phyloP scores from a whole-genome alignment of 35 echinoderm and acorn worm species.

The Hemicentrotus pulcherrimus region DNA sequence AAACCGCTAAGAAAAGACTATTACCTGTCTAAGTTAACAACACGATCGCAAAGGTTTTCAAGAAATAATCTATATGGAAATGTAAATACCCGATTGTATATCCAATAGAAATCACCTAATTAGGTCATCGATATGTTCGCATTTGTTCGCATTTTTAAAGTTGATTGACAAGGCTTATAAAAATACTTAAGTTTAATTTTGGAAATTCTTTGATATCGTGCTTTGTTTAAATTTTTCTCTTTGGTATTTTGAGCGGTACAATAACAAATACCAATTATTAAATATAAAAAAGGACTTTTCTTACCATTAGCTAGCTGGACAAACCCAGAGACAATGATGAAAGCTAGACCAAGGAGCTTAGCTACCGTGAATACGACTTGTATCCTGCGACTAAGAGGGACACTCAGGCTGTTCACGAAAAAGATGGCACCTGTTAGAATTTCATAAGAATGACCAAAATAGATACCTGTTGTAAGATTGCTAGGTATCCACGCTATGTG shows the following conservation, averaged over 20 bases:
- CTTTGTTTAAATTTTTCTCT: not conserved
- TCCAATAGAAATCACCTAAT: no score
- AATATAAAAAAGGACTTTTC: no score
- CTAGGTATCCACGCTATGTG: no score
- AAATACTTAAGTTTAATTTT: not conserved
- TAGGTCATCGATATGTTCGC: no score
- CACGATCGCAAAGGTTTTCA: not conserved
- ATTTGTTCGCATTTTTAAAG: no score
- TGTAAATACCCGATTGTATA: not conserved
- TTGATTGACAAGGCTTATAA: not conserved
- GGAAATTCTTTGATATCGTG: not conserved
- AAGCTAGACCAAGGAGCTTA: constrained; percentile 59
- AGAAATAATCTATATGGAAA: not conserved
- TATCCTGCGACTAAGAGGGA: constrained; percentile 58
- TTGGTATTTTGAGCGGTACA: not conserved
- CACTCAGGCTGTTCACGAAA: constrained; percentile 72
- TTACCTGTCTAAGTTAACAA: no score
- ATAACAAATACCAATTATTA: no score
- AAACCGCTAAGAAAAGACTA: no score
- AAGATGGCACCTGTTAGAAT: constrained; percentile 67
- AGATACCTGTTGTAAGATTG: no score
- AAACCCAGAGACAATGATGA: constrained; percentile 76
- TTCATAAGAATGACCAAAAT: not conserved
- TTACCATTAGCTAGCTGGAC: constrained; percentile 74
- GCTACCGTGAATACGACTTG: constrained; percentile 78